These are phyloP conservation scores for Cephonodes hylas DNA, from an alignment of 2,888 invertebrate species.

Conservation along the genomic window DNA sequence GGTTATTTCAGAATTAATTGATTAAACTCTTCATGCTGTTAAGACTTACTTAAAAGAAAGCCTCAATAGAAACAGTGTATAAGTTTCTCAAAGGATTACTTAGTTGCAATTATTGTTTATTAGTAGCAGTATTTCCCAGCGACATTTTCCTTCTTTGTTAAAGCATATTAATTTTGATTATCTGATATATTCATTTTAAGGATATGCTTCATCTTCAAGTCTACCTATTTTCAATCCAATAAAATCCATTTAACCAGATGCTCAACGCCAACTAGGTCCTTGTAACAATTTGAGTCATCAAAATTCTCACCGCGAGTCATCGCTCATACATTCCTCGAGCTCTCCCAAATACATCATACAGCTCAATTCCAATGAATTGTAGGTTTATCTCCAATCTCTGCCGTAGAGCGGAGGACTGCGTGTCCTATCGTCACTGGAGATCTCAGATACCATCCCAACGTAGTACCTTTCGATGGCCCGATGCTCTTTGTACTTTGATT, in stretches of 20 bases:
- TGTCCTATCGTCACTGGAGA: conserved; percentile 40
- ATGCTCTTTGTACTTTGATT: background rate
- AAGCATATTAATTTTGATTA: too few species aligned
- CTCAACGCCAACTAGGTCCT: background rate
- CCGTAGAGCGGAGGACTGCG: conserved; percentile 31
- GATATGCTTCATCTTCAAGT: too few species aligned
- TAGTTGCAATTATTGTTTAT: too few species aligned
- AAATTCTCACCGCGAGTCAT: background rate
- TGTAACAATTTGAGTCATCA: background rate
- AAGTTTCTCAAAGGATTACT: too few species aligned
- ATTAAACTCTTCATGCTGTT: too few species aligned
- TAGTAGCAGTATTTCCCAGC: too few species aligned
- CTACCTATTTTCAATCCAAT: too few species aligned
- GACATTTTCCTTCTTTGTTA: too few species aligned
- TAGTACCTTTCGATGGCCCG: conserved; percentile 16
- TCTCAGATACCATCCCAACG: conserved; percentile 32
- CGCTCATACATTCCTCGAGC: background rate
- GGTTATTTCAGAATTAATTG: too few species aligned
- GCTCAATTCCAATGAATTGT: conserved; percentile 7
- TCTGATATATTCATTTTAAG: too few species aligned
- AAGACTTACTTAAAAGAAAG: too few species aligned
- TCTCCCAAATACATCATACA: conserved; percentile 7
- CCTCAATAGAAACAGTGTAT: too few species aligned
- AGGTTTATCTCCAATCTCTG: conserved; percentile 18
- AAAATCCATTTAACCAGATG: background rate